phyloP scores from a whole-genome alignment of 2,888 invertebrate species.

The Luffia ferchaultella region DNA sequence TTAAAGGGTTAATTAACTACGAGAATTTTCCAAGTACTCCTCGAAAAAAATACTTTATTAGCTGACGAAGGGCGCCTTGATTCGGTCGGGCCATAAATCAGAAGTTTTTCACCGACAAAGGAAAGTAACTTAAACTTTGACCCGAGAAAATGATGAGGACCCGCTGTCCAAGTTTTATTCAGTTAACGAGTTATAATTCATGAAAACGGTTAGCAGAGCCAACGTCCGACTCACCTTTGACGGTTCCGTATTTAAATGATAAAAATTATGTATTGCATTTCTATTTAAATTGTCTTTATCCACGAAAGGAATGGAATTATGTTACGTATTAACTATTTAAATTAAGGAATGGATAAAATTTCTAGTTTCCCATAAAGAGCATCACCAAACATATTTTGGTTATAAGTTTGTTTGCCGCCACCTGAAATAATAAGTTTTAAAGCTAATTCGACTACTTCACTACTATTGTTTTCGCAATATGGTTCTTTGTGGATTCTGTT shows the following conservation, averaged over 20 bases:
- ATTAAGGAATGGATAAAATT: background rate
- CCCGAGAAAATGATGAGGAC: slow-evolving; percentile 51
- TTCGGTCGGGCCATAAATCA: slow-evolving; percentile 47
- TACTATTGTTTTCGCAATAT: background rate
- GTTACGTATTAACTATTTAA: background rate
- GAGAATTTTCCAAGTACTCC: background rate
- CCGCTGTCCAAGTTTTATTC: slow-evolving; percentile 41
- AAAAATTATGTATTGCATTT: background rate
- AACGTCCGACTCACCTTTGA: background rate
- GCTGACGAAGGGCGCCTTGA: slow-evolving; percentile 23
- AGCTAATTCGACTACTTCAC: background rate
- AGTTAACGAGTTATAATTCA: slow-evolving; percentile 44
- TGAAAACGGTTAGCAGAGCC: background rate
- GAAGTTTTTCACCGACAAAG: slow-evolving; percentile 37
- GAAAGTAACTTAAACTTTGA: slow-evolving; percentile 53
- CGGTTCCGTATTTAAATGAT: background rate
- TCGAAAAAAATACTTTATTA: background rate
- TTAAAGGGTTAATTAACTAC: background rate
- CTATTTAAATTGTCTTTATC: background rate
- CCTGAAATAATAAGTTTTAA: background rate
- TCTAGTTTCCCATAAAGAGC: background rate
- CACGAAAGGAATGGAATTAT: background rate
- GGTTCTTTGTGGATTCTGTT: background rate
- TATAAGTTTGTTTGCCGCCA: background rate
- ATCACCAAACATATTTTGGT: background rate